These are phyloP conservation scores for Opisthograptis luteolata DNA, from an alignment of 2,888 invertebrate genomes.

Conservation along the genomic window DNA sequence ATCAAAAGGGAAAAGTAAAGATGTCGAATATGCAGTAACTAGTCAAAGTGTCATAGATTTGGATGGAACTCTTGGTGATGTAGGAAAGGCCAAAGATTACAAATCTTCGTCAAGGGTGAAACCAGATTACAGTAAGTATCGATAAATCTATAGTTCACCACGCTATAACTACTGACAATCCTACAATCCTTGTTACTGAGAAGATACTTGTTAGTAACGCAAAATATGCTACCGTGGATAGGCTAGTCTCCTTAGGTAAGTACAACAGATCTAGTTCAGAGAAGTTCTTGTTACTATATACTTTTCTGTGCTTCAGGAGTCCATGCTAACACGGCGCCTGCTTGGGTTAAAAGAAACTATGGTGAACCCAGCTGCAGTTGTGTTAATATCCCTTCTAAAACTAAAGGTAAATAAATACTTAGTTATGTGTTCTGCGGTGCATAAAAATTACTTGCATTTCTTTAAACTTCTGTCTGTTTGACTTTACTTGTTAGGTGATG, in stretches of 20 bases:
- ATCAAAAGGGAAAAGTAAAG: conserved; percentile 1
- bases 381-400: conserved; percentile 8
- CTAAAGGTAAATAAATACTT: no score
- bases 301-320: conserved; percentile 38
- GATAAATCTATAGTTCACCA: no score
- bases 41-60: conserved; percentile 23
- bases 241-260: no score
- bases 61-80: background rate
- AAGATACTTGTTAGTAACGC: no score
- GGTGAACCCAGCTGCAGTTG: conserved; percentile 42
- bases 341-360: conserved; percentile 40
- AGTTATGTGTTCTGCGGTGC: no score
- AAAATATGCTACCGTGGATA: background rate
- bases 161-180: no score
- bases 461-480: no score
- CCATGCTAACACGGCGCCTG: conserved; percentile 42
- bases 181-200: no score
- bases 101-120: conserved; percentile 19
- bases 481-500: no score
- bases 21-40: background rate
- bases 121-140: conserved; percentile 46
- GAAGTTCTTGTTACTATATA: no score
- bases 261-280: no score
- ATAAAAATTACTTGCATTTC: background rate
- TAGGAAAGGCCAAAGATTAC: conserved; percentile 9